Evolutionary conservation across 1,140 invertebrate species (phyloP).

Genomic region (Drosophila pruinosa): DNA sequence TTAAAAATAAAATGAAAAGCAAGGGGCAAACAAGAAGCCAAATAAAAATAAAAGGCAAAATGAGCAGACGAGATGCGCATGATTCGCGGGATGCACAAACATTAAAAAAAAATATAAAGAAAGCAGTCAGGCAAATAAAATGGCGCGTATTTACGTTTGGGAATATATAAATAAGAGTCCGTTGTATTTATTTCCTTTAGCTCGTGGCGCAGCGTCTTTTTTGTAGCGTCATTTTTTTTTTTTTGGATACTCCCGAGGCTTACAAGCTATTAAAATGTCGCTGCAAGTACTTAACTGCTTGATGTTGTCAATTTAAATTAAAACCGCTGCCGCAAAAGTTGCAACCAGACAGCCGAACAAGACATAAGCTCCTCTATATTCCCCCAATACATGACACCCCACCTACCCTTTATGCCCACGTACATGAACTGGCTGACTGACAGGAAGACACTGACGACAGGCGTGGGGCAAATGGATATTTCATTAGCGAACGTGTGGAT

Average conservation of each 20-base stretch:
- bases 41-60: conserved; percentile 21
- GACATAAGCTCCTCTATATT: conserved; percentile 36
- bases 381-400: conserved; percentile 1
- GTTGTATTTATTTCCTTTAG: conserved; percentile 78
- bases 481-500: conserved; percentile 65
- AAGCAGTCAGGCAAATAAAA: conserved; percentile 68
- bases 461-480: conserved; percentile 63
- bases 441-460: conserved; percentile 5
- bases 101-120: conserved; percentile 14
- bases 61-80: background rate
- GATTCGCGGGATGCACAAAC: conserved; percentile 53
- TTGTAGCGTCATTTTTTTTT: conserved; percentile 11
- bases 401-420: background rate
- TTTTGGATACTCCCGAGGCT: conserved; percentile 65
- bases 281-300: conserved; percentile 81
- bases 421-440: conserved; percentile 24
- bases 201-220: conserved; percentile 56
- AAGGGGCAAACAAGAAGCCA: conserved; percentile 30
- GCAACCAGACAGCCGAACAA: conserved; percentile 40
- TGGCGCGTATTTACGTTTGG: conserved; percentile 80
- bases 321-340: conserved; percentile 77
- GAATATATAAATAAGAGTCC: conserved; percentile 80
- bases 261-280: conserved; percentile 81
- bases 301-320: conserved; percentile 81
- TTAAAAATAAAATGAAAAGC: conserved; percentile 59